Percentiles rank a stretch among this genome's conserved stretches.
These are phyloP conservation scores for Orchesellides sinensis DNA, from an alignment of 2,888 invertebrate genomes.

Conservation along the genomic window DNA sequence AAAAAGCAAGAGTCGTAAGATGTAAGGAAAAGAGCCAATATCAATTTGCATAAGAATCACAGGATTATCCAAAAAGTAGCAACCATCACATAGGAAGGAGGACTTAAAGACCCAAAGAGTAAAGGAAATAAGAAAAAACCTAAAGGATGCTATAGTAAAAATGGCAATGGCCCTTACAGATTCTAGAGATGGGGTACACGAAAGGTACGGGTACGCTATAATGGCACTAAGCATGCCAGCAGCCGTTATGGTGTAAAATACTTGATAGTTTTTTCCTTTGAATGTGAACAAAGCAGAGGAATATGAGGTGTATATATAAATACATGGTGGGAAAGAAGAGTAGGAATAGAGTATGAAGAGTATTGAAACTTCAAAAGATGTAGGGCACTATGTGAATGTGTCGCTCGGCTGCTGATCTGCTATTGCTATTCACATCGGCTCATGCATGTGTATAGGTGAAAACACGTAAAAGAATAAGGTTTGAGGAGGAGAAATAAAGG, in stretches of 20 bases:
- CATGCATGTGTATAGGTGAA: conserved; percentile 11
- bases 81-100: conserved; percentile 25
- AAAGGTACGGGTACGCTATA: no score
- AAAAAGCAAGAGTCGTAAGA: no score
- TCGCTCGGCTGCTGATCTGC: conserved; percentile 6
- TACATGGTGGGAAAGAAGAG: neutral
- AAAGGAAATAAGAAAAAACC: neutral
- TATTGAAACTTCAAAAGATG: conserved; percentile 25
- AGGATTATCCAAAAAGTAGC: conserved; percentile 49
- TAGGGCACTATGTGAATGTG: conserved; percentile 60
- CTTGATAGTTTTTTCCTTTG: conserved; percentile 22
- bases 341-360: no score
- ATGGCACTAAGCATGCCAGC: conserved; percentile 29
- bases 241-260: conserved; percentile 35
- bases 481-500: conserved; percentile 51
- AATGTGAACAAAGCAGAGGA: conserved; percentile 42
- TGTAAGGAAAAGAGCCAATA: conserved; percentile 57
- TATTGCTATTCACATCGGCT: neutral
- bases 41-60: conserved; percentile 66
- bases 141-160: no score
- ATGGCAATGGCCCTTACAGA: no score
- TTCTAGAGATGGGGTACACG: neutral
- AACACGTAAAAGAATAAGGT: conserved; percentile 54
- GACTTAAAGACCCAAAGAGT: conserved; percentile 12
- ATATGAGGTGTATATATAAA: no score